A percentile compares a stretch with the other conserved stretches of the same genome.
phyloP scores from a whole-genome alignment of 2,888 invertebrate species.

The Hyalella azteca region DNA sequence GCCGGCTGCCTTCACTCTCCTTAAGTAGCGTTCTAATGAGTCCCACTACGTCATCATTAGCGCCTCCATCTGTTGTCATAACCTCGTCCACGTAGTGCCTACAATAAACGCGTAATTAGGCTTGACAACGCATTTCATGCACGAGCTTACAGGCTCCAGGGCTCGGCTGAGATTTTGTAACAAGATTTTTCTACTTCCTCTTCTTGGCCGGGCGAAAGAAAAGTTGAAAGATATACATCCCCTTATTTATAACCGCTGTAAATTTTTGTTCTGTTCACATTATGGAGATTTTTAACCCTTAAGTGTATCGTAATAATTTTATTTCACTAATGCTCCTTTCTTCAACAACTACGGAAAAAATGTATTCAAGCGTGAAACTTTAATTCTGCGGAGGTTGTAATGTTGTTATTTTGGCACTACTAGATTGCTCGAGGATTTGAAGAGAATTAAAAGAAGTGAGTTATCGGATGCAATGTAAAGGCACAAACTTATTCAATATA shows the following conservation, averaged over 20 bases:
- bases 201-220: neutral
- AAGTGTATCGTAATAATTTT: neutral
- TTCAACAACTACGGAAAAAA: neutral
- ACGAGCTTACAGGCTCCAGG: neutral
- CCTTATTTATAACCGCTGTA: neutral
- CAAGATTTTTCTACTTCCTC: neutral
- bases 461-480: neutral
- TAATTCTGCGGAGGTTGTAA: neutral
- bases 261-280: neutral
- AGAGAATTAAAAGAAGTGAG: neutral
- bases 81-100: neutral
- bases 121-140: neutral
- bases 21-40: slow-evolving; percentile 15
- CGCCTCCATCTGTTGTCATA: slow-evolving; percentile 22
- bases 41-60: neutral
- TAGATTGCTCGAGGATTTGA: neutral
- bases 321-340: neutral
- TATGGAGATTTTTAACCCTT: neutral
- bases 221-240: neutral
- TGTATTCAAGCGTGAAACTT: neutral
- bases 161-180: neutral
- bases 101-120: neutral
- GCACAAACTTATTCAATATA: slow-evolving; percentile 7
- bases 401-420: neutral
- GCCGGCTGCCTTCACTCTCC: slow-evolving; percentile 1